phyloP scores from a whole-genome alignment of 2,113 vertebrate genomes.

The Phaethornis superciliosus region DNA sequence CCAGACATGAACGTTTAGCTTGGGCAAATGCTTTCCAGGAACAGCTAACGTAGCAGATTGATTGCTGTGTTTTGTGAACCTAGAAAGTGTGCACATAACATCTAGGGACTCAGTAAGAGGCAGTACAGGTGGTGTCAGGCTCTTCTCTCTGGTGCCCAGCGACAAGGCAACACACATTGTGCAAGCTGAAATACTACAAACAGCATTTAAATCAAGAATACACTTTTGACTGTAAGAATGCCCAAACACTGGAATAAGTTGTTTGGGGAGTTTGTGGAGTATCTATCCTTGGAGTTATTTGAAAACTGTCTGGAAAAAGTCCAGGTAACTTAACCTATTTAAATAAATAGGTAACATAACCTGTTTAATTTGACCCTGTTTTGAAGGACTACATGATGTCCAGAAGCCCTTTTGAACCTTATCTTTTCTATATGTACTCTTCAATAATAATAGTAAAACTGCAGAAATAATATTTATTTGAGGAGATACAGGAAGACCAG shows the following conservation, averaged over 20 bases:
- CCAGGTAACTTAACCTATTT: neutral
- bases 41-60: neutral
- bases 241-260: neutral
- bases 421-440: accelerated
- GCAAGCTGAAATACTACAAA: neutral
- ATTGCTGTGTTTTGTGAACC: neutral
- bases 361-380: neutral
- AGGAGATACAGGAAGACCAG: neutral
- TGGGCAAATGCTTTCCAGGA: neutral
- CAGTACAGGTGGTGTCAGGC: neutral
- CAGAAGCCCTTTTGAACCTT: neutral
- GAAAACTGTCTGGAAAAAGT: neutral
- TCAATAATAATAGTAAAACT: neutral
- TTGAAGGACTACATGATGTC: neutral
- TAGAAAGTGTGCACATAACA: neutral
- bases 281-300: accelerated
- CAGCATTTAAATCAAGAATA: neutral
- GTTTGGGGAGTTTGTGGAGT: neutral
- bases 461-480: neutral
- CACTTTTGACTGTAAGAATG: neutral
- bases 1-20: neutral
- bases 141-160: neutral
- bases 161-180: neutral
- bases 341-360: neutral
- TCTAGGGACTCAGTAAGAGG: neutral